Evolutionary conservation across 2,113 vertebrate genomes (phyloP), one percentile per base, ranked within the genome.

Genomic region (Coturnix japonica): DNA sequence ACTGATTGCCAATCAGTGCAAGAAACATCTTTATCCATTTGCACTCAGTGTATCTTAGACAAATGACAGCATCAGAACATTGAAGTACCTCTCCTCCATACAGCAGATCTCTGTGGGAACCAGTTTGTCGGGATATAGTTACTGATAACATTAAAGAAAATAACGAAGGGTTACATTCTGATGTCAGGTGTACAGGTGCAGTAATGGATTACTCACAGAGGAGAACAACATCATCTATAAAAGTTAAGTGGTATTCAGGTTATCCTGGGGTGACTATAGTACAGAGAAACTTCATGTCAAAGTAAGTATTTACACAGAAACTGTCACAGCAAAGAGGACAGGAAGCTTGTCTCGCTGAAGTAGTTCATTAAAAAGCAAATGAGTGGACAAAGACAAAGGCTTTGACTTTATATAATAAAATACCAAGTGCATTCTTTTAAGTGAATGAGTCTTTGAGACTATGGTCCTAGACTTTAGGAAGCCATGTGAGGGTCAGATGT

Each of bases 381-480:
- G 91, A 93, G 64, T 75, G 78, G 85, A 93, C 11, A 0, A 89
- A 85, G 89, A 95, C 83, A 70, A 92, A 94, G 87, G 75, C 56
- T 93, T 92, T 90, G 92, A 96, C 91, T 94, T 95, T 95, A 93
- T 95, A 94, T 95, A 95, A 94, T 95, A 96, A 96, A 96, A 95
- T 96, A 96, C 96, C 91, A 95, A 92, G 81, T 94, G 91, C 94
- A 94, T 96, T 83, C 91, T 92, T 95, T 93, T 74, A 96, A 92
- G 89, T 95, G 92, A 96, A 95, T 92, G 94, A 93, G 91, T 91
- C 89, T 94, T 95, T 78, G 65, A 91, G 88, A 83, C 73, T 88
- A 81, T 37, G 61, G 93, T 94, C 87, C 91, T 95, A 91, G 87
- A 78, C 67, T 91, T 95, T 23, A 96, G 93, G 94, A 95, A 93